These are phyloP conservation scores for Agrotis exclamationis DNA, from an alignment of 2,888 invertebrate species.

Conservation along the genomic window DNA sequence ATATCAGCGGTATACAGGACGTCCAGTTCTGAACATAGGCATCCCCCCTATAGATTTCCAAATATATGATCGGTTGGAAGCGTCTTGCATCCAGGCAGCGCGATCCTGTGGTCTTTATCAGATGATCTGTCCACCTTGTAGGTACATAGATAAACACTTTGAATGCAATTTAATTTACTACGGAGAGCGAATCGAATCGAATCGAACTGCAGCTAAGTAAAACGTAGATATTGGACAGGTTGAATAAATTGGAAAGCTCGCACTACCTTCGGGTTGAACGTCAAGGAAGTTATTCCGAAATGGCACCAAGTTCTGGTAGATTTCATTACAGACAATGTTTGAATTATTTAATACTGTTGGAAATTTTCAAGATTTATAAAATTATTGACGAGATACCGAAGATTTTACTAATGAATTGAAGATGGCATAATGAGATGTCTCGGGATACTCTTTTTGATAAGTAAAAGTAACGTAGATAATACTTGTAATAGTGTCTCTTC, in stretches of 20 bases:
- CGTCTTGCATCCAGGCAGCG: no score
- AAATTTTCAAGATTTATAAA: conserved; percentile 29
- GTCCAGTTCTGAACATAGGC: no score
- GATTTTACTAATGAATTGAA: not conserved
- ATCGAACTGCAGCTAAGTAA: conserved; percentile 13
- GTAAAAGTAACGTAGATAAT: not conserved
- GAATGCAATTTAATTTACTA: conserved; percentile 7
- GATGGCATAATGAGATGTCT: not conserved
- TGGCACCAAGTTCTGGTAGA: conserved; percentile 38
- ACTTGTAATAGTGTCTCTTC: conserved; percentile 1
- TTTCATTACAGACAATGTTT: conserved; percentile 51
- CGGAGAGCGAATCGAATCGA: conserved; percentile 15
- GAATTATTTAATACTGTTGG: conserved; percentile 55
- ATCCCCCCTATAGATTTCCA: no score
- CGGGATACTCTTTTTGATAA: not conserved
- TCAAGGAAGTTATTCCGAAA: conserved; percentile 53
- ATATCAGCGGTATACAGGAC: no score
- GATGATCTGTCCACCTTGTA: no score
- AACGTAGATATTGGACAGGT: conserved; percentile 54
- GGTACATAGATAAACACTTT: not conserved
- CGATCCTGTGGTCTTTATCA: no score
- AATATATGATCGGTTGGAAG: no score
- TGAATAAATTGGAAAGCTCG: conserved; percentile 60
- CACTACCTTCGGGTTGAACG: conserved; percentile 34
- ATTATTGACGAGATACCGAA: conserved; percentile 4